Conservation (phyloP, 2,888 invertebrate genomes). For the Campoplex capitator region DNA sequence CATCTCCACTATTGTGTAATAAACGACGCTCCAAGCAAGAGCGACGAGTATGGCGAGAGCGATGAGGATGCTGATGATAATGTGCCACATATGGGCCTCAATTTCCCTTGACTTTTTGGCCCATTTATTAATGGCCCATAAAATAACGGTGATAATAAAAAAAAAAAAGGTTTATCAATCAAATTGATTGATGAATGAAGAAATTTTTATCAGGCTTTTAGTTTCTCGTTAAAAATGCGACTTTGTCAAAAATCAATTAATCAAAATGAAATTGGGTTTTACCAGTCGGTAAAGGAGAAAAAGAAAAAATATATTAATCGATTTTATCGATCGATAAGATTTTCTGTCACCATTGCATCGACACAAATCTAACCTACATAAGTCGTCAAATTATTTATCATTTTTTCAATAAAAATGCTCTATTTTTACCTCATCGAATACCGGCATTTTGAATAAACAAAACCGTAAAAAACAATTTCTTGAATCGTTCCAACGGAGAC, state of each 20-base stretch:
- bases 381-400: neutral
- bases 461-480: neutral
- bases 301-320: neutral
- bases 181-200: neutral
- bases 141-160: neutral
- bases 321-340: neutral
- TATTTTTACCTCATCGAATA: too few species aligned
- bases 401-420: too few species aligned
- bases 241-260: neutral
- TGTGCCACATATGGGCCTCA: slow-evolving; percentile 61
- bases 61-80: slow-evolving; percentile 53
- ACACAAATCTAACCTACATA: slow-evolving; percentile 18
- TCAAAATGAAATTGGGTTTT: neutral
- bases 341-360: neutral
- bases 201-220: neutral
- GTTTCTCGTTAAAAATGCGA: too few species aligned
- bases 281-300: neutral
- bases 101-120: slow-evolving; percentile 2
- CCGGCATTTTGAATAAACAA: neutral
- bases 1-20: slow-evolving; percentile 68
- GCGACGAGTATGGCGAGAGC: slow-evolving; percentile 50
- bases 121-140: neutral
- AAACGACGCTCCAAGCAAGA: slow-evolving; percentile 66
- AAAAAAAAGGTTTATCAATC: neutral
- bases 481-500: neutral